These are phyloP conservation scores for Caretta caretta DNA, from an alignment of 2,113 vertebrate genomes.

Conservation along the genomic window DNA sequence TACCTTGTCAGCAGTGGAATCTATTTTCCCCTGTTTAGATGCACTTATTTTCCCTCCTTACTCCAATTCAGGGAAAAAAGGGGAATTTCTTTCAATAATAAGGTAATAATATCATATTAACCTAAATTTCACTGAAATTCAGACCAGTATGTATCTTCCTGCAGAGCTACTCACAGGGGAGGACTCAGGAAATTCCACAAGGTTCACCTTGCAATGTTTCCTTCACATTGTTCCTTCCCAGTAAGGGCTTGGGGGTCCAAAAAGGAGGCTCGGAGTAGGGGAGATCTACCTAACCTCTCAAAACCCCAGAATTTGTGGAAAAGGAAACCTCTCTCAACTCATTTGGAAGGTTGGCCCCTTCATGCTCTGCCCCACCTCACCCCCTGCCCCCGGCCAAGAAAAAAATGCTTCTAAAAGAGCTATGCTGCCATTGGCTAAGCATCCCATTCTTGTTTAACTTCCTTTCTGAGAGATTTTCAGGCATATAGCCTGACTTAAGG, in stretches of 20 bases:
- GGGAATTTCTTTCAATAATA: not conserved
- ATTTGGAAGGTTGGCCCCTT: fast-evolving
- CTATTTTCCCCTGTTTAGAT: not conserved
- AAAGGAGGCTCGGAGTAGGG: not conserved
- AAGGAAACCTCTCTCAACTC: not conserved
- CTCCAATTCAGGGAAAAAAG: fast-evolving
- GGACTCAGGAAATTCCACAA: not conserved
- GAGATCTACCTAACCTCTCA: not conserved
- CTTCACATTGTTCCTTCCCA: not conserved
- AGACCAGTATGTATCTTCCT: fast-evolving
- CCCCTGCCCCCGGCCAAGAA: fast-evolving
- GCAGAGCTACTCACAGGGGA: not conserved
- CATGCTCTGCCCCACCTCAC: not conserved
- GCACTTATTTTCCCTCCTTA: not conserved
- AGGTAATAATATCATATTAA: not conserved
- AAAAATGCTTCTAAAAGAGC: not conserved
- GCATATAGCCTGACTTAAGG: not conserved
- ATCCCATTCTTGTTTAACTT: not conserved
- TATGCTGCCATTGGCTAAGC: not conserved
- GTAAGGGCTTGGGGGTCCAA: not conserved
- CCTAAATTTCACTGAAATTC: not conserved
- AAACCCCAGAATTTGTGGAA: not conserved
- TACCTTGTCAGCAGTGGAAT: not conserved
- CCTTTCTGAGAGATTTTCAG: not conserved
- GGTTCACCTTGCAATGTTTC: not conserved